Percentiles rank a stretch among this genome's conserved stretches.
Conservation (phyloP, 2,888 invertebrate genomes). For the Alentia gelatinosa region DNA sequence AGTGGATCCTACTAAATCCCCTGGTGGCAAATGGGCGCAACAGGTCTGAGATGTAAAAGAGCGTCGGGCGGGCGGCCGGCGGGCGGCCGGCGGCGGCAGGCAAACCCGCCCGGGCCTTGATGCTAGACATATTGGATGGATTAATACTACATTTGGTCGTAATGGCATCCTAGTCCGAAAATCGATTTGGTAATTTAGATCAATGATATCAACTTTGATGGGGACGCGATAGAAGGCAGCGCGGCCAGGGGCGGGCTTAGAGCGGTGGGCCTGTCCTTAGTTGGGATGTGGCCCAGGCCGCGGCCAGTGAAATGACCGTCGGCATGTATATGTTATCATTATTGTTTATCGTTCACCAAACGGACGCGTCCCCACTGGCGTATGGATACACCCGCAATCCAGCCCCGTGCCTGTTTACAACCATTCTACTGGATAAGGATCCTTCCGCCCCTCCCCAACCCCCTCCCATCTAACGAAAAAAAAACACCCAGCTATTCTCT, state of each 20-base stretch:
- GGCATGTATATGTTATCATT: slow-evolving; percentile 48
- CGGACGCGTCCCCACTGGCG: background rate
- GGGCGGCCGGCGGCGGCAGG: background rate
- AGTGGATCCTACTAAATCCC: slow-evolving; percentile 41
- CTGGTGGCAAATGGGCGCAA: slow-evolving; percentile 22
- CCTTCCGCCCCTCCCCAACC: background rate
- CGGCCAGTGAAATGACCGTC: background rate
- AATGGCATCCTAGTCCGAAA: slow-evolving; percentile 56
- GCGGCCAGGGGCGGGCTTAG: background rate
- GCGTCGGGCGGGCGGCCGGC: background rate
- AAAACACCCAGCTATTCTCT: background rate
- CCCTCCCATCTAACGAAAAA: background rate
- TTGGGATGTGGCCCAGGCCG: background rate
- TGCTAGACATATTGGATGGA: slow-evolving; percentile 54
- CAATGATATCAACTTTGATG: slow-evolving; percentile 55
- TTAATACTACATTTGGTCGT: slow-evolving; percentile 57
- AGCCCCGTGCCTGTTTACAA: background rate
- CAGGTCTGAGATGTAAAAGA: slow-evolving; percentile 40
- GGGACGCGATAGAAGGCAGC: slow-evolving; percentile 16
- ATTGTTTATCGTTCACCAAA: slow-evolving; percentile 28
- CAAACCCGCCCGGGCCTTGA: background rate
- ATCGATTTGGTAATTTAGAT: slow-evolving; percentile 57
- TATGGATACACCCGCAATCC: slow-evolving; percentile 4
- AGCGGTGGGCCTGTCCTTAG: slow-evolving; percentile 18
- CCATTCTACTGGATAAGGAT: background rate